Evolutionary conservation across 2,888 invertebrate genomes (phyloP), one percentile per base, ranked within the genome.

Genomic region (Rhyacophila evoluta): DNA sequence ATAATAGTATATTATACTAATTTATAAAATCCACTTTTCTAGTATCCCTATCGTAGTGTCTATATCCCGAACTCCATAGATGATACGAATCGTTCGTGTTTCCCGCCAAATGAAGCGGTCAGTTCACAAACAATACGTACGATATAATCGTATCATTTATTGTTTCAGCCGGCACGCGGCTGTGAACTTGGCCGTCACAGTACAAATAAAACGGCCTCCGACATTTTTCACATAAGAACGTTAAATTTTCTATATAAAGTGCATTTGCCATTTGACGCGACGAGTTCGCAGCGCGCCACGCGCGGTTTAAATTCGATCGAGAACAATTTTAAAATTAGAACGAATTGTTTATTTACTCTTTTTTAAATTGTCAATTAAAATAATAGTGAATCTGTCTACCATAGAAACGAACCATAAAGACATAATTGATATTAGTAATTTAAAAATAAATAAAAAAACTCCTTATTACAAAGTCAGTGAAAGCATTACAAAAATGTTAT

Each of bases 111-210:
- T 55, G 10, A 6, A 41, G 1, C 8, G 15, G 0, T 15, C 2
- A 38, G 29, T 33, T 33, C 6, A 33, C 29, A 33, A 55, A 55
- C 25, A 55, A 55, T 25, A 25, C 10, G 10, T 19, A 55, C 19
- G 10, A 19, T 33, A 33, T 4, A 33, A 33, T 33, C 6, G 29
- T 33, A 33, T 33, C n/a, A n/a, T n/a, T n/a, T 25, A 55, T 55
- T 25, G 10, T 10, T 55, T 25, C 12, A 19, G 12, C 55, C 25
- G 19, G 19, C 19, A 15, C 19, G 19, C 55, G 55, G 19, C 55
- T 19, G 55, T 55, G 55, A 55, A 55, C 55, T 55, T 55, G 55
- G 55, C 55, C 55, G 55, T 55, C 10, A 55, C 55, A 55, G 19
- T 55, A 19, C 55, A 19, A 8, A 12, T 25, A 19, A 12, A 19